These are phyloP conservation scores for Lasioglossum pauxillum DNA, from an alignment of 2,888 invertebrate genomes.

Conservation along the genomic window DNA sequence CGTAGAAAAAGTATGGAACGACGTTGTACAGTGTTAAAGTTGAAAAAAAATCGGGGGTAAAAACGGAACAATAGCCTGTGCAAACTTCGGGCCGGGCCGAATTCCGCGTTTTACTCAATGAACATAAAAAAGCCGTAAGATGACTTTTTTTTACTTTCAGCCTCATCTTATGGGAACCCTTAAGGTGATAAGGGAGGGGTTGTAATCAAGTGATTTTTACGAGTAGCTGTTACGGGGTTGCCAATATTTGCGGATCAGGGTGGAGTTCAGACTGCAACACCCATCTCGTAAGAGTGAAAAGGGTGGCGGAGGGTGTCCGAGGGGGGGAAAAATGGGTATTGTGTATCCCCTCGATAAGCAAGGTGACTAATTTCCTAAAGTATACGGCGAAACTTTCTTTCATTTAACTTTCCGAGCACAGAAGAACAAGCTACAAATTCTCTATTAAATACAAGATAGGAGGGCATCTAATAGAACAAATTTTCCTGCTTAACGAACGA, in stretches of 20 bases:
- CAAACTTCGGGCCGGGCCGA: constrained; percentile 37
- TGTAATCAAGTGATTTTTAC: constrained; percentile 80
- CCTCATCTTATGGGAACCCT: constrained; percentile 49
- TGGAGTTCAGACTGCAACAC: constrained; percentile 65
- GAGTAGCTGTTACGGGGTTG: constrained; percentile 74
- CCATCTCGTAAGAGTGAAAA: constrained; percentile 54
- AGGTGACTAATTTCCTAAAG: constrained; percentile 72
- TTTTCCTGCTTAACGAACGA: background rate
- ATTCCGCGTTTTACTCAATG: constrained; percentile 44
- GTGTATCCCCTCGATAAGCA: constrained; percentile 60
- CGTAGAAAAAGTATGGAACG: background rate
- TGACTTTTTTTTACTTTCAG: constrained; percentile 47
- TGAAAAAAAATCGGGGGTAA: background rate
- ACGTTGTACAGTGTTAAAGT: background rate
- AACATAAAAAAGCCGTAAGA: constrained; percentile 50
- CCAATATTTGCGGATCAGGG: constrained; percentile 79
- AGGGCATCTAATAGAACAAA: background rate
- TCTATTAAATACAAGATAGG: constrained; percentile 2
- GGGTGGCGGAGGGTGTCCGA: constrained; percentile 16
- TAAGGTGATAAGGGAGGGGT: constrained; percentile 65
- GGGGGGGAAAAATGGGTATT: constrained; percentile 50
- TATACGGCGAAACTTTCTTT: constrained; percentile 49
- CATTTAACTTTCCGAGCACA: constrained; percentile 32
- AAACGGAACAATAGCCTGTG: background rate
- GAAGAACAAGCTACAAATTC: constrained; percentile 1